Percentiles rank a stretch among this genome's conserved stretches.
Evolutionary conservation across 2,888 invertebrate species (phyloP).

Genomic region (Augiades crinisus): DNA sequence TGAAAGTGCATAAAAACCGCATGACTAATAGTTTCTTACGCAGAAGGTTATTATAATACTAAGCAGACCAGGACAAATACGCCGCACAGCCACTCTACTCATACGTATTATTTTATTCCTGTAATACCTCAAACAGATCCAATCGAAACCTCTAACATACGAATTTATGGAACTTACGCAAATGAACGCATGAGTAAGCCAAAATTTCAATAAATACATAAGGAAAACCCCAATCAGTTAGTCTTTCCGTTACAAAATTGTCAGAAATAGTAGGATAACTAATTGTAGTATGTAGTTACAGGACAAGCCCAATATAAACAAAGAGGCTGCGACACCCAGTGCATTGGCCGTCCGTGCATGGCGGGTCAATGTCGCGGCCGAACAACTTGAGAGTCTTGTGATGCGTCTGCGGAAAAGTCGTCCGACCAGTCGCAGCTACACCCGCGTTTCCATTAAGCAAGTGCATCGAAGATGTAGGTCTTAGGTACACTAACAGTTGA

Average conservation of each 20-base stretch:
- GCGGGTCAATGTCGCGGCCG: slow-evolving; percentile 78
- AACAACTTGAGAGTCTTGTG: slow-evolving; percentile 65
- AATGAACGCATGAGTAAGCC: too few species aligned
- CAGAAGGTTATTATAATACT: not conserved
- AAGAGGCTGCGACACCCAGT: slow-evolving; percentile 76
- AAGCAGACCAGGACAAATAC: not conserved
- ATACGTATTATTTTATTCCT: too few species aligned
- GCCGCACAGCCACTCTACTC: too few species aligned
- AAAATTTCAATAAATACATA: too few species aligned
- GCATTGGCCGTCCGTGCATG: slow-evolving; percentile 76
- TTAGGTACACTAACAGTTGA: not conserved
- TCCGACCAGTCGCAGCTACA: slow-evolving; percentile 56
- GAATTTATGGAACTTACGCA: too few species aligned
- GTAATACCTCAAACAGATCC: too few species aligned
- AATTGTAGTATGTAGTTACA: slow-evolving; percentile 42
- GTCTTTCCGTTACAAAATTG: too few species aligned
- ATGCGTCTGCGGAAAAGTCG: slow-evolving; percentile 66
- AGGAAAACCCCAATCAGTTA: too few species aligned
- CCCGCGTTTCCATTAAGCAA: slow-evolving; percentile 35
- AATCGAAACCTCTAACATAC: too few species aligned
- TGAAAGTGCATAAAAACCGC: slow-evolving; percentile 3
- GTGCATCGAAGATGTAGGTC: slow-evolving; percentile 7
- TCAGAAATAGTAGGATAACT: not conserved
- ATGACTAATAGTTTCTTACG: not conserved
- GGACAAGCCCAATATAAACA: slow-evolving; percentile 65